Conservation (phyloP, 2,797 vertebrate species). For the Rhinoraja longicauda region DNA sequence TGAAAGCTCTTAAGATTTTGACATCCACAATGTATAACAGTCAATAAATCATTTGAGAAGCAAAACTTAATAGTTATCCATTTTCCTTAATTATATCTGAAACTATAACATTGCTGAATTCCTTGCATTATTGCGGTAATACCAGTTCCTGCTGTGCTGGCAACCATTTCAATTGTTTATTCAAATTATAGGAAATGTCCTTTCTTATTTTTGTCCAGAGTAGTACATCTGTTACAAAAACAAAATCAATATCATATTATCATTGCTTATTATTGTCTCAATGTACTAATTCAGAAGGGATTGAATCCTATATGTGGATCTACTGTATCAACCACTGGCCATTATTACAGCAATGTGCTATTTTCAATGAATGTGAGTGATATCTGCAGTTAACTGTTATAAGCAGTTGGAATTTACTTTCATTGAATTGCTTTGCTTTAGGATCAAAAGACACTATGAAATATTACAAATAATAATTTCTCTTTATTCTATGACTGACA, state of each 20-base stretch:
- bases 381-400: neutral
- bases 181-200: neutral
- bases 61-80: conserved; percentile 67
- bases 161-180: neutral
- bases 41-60: conserved; percentile 88
- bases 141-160: neutral
- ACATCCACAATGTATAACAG: conserved; percentile 79
- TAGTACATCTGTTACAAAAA: neutral
- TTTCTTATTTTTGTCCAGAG: neutral
- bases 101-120: neutral
- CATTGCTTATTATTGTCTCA: neutral
- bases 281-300: neutral
- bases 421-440: neutral
- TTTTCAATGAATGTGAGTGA: neutral
- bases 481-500: neutral
- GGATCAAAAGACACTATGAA: neutral
- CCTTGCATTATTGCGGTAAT: neutral
- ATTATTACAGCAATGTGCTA: neutral
- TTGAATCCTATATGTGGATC: neutral
- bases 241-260: too few species aligned
- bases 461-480: neutral
- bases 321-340: neutral
- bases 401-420: neutral
- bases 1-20: conserved; percentile 70
- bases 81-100: conserved; percentile 58